Evolutionary conservation across 2,797 vertebrate genomes (phyloP).

Genomic region (Sparus aurata): DNA sequence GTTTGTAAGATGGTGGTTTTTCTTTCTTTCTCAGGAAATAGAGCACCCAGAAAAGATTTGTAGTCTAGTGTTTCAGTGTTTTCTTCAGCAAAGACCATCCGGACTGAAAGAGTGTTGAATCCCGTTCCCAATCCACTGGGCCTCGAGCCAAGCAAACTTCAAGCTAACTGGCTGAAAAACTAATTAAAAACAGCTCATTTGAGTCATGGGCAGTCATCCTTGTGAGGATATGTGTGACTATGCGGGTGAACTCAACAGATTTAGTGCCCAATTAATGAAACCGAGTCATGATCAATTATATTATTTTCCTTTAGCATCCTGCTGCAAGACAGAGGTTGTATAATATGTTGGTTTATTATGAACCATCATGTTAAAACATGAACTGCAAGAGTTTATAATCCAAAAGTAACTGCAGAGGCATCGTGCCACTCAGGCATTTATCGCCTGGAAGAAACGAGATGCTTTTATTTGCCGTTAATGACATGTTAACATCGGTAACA

Average conservation of each 20-base stretch:
- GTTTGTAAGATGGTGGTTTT: conserved; percentile 18
- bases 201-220: conserved; percentile 36
- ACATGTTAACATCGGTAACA: conserved; percentile 26
- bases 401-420: conserved; percentile 13
- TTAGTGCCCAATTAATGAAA: conserved; percentile 28
- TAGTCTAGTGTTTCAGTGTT: conserved; percentile 16
- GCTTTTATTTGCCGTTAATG: conserved; percentile 32
- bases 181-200: conserved; percentile 64
- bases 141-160: background rate
- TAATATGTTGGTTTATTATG: background rate
- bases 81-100: conserved; percentile 17
- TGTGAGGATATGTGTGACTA: conserved; percentile 28
- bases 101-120: conserved; percentile 6
- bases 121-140: conserved; percentile 5
- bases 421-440: conserved; percentile 39
- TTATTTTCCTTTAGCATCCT: conserved; percentile 9
- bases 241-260: conserved; percentile 31
- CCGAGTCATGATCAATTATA: conserved; percentile 31
- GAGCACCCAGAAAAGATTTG: conserved; percentile 5
- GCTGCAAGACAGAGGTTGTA: conserved; percentile 17
- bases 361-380: conserved; percentile 4
- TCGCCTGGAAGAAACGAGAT: conserved; percentile 5
- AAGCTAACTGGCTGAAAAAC: conserved; percentile 39
- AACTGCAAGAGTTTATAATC: conserved; percentile 9
- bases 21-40: conserved; percentile 32